Conservation (phyloP, 2,113 vertebrate genomes). For the Serinus canaria region DNA sequence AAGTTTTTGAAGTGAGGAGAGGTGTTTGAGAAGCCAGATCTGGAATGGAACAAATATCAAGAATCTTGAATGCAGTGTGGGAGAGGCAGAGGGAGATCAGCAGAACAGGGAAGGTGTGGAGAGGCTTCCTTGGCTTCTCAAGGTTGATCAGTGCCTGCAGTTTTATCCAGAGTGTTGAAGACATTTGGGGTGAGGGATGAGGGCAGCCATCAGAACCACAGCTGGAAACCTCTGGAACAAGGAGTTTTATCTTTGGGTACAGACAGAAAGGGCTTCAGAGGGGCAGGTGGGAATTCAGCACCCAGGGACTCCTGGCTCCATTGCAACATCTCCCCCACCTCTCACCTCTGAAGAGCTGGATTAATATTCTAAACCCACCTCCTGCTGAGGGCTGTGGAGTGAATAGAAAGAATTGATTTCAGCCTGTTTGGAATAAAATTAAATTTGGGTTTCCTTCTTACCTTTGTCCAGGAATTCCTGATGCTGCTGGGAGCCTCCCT, state of each 20-base stretch:
- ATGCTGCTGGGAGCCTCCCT: neutral
- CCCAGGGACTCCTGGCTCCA: neutral
- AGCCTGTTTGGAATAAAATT: neutral
- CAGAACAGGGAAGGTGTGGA: neutral
- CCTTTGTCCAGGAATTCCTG: neutral
- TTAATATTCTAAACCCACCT: neutral
- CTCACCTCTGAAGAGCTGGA: neutral
- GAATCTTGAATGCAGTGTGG: neutral
- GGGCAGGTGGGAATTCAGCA: accelerated
- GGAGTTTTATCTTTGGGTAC: neutral
- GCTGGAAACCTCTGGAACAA: neutral
- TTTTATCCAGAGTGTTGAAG: neutral
- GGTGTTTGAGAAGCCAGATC: neutral
- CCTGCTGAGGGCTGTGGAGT: neutral
- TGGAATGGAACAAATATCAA: neutral
- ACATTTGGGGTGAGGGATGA: neutral
- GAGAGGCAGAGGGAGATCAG: neutral
- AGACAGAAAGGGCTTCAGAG: neutral
- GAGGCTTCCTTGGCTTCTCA: neutral
- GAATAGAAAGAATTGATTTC: neutral
- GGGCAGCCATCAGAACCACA: neutral
- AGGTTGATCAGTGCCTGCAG: neutral
- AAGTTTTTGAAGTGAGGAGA: neutral
- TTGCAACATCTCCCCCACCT: neutral
- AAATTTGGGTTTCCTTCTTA: neutral